Conservation (phyloP, 2,797 vertebrate genomes). For the Menidia menidia region DNA sequence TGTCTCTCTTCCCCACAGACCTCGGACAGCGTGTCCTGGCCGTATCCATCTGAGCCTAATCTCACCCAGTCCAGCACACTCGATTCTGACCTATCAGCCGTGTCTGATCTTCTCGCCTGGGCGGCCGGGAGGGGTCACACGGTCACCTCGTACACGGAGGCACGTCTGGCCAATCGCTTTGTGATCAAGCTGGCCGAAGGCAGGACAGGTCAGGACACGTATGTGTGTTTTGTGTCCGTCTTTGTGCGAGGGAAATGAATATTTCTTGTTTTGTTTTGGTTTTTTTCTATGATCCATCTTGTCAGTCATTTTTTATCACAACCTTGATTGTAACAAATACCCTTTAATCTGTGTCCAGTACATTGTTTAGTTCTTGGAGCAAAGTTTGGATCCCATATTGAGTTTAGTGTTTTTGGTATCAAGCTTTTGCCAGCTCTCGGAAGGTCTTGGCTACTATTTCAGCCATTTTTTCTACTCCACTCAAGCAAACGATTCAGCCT, state of each 20-base stretch:
- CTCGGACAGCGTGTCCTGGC: conserved; percentile 79
- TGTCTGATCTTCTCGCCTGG: conserved; percentile 76
- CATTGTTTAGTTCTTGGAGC: too few species aligned
- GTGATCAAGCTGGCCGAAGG: conserved; percentile 75
- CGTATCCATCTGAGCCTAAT: conserved; percentile 70
- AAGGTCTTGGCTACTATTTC: too few species aligned
- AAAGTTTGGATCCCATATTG: too few species aligned
- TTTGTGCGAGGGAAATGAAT: conserved; percentile 33
- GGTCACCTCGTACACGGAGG: conserved; percentile 85
- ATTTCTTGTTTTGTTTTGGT: background rate
- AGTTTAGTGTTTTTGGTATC: too few species aligned
- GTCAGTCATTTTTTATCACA: background rate
- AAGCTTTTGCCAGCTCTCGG: too few species aligned
- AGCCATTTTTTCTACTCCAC: background rate
- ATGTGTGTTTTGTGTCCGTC: conserved; percentile 48
- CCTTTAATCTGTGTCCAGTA: too few species aligned
- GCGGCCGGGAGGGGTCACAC: conserved; percentile 67
- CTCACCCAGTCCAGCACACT: conserved; percentile 72
- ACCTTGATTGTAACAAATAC: too few species aligned
- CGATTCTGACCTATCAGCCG: conserved; percentile 67
- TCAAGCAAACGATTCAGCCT: background rate
- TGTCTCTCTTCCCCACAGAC: conserved; percentile 66
- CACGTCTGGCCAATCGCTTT: conserved; percentile 84
- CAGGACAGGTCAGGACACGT: conserved; percentile 62
- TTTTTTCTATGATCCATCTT: background rate